Evolutionary conservation across 2,113 vertebrate species (phyloP).

Genomic region (Zonotrichia leucophrys): DNA sequence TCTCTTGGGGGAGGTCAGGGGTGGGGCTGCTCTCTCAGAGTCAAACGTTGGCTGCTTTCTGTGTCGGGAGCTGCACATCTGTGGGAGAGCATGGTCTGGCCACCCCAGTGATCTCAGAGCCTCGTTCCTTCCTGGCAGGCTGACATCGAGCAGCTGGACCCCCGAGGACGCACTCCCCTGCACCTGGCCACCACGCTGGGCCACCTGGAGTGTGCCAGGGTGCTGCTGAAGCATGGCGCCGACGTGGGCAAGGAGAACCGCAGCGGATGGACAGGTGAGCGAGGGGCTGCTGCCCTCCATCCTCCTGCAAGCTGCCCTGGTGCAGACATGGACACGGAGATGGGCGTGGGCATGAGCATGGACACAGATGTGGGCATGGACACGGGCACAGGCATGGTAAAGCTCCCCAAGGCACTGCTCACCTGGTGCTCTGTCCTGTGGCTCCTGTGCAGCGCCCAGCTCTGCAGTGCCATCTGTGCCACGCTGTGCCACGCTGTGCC

Average conservation of each 20-base stretch:
- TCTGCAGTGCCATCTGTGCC: background rate
- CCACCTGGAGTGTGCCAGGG: conserved; percentile 88
- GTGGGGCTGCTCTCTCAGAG: background rate
- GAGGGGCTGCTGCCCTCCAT: fast-evolving
- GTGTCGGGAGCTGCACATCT: background rate
- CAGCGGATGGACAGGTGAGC: conserved; percentile 94
- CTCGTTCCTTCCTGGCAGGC: conserved; percentile 61
- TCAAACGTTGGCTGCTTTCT: background rate
- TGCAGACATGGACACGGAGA: background rate
- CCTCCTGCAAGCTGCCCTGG: background rate
- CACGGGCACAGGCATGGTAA: fast-evolving
- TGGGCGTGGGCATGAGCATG: fast-evolving
- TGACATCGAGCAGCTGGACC: conserved; percentile 89
- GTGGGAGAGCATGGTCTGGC: background rate
- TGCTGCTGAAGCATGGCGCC: conserved; percentile 88
- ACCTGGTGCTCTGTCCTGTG: fast-evolving
- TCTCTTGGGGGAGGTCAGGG: background rate
- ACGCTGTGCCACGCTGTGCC: background rate
- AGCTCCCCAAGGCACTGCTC: background rate
- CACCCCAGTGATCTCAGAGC: background rate
- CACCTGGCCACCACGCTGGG: conserved; percentile 94
- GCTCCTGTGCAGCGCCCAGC: background rate
- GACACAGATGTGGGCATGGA: fast-evolving
- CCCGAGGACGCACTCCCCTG: conserved; percentile 91
- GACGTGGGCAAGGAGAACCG: conserved; percentile 94